Conservation (phyloP, 2,797 vertebrate species). For the Oophaga sylvatica region DNA sequence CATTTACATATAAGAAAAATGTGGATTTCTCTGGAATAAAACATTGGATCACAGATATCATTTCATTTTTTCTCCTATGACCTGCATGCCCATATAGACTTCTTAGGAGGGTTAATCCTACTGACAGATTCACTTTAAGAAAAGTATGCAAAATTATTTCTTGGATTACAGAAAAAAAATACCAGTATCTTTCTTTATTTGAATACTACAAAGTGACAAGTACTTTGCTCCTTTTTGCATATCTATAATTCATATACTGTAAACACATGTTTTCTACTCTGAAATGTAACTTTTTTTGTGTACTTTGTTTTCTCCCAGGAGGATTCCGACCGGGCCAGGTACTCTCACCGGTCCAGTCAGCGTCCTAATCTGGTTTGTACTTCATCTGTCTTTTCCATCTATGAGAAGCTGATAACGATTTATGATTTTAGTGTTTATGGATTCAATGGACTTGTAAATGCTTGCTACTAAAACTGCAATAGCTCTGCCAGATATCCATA, state of each 20-base stretch:
- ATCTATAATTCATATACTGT: background rate
- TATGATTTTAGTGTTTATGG: background rate
- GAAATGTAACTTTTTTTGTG: constrained; percentile 58
- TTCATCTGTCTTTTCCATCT: background rate
- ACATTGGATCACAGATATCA: too few relatives aligned
- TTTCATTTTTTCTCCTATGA: too few relatives aligned
- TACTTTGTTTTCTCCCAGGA: constrained; percentile 82
- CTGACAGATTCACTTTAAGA: too few relatives aligned
- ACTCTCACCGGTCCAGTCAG: constrained; percentile 80
- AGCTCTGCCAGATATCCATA: background rate
- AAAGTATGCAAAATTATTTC: background rate
- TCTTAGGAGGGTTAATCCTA: too few relatives aligned
- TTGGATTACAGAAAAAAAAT: background rate
- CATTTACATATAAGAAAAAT: too few relatives aligned
- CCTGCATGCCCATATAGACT: too few relatives aligned
- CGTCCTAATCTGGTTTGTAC: constrained; percentile 89
- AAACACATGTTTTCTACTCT: background rate
- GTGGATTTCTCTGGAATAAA: too few relatives aligned
- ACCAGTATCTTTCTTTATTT: background rate
- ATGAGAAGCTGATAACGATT: background rate
- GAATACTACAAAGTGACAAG: background rate
- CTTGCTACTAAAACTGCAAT: background rate
- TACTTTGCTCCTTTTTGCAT: background rate
- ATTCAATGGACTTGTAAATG: background rate
- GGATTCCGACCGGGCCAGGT: constrained; percentile 89